Percentiles rank a stretch among this genome's conserved stretches.
phyloP scores from a whole-genome alignment of 2,113 vertebrate species.

The Catagonus wagneri region DNA sequence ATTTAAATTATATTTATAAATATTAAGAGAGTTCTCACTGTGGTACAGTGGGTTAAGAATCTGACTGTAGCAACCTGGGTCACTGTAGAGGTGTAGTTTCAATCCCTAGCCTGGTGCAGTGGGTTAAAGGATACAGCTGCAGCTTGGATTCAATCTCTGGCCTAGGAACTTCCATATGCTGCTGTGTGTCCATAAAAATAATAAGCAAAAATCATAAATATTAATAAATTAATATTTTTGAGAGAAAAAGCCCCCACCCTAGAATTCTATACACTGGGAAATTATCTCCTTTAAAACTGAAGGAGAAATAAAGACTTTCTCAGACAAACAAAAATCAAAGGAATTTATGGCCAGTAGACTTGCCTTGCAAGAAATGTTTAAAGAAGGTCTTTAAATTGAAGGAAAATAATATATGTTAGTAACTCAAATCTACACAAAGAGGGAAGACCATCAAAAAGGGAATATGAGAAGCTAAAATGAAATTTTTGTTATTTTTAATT shows the following conservation, averaged over 20 bases:
- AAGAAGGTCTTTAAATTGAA: neutral
- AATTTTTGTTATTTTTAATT: neutral
- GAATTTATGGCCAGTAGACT: neutral
- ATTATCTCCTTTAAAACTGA: neutral
- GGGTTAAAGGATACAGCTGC: no score
- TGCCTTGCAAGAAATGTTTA: neutral
- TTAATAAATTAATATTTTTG: no score
- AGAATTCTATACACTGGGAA: neutral
- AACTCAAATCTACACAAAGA: neutral
- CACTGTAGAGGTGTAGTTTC: no score
- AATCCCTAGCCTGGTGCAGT: no score
- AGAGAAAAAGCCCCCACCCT: neutral
- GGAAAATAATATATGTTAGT: no score
- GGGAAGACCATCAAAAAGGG: neutral
- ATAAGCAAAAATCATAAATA: no score
- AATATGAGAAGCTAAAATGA: neutral
- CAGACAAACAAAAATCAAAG: neutral
- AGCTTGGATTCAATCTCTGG: no score
- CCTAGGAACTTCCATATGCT: no score
- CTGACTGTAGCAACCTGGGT: no score
- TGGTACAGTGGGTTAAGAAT: no score
- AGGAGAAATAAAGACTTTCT: neutral
- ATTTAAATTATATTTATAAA: neutral
- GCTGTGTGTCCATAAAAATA: no score
- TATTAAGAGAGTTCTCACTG: no score